A percentile compares a stretch with the other conserved stretches of the same genome.
phyloP scores from a whole-genome alignment of 2,113 vertebrate genomes.

The Neolamprologus longior region DNA sequence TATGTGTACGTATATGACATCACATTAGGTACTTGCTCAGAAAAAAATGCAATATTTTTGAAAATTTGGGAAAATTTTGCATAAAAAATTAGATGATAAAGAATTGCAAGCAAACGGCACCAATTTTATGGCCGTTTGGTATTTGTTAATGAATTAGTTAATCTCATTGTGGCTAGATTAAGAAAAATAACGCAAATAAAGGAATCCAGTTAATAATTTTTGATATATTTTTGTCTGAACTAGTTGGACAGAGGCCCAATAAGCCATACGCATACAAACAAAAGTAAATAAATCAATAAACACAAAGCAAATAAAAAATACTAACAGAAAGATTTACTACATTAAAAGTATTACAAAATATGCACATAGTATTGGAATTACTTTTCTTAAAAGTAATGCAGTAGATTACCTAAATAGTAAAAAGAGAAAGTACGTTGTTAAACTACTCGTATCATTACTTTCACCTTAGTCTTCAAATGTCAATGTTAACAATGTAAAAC shows the following conservation, averaged over 20 bases:
- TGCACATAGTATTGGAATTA: neutral
- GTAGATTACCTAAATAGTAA: neutral
- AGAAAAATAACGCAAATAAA: neutral
- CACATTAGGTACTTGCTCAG: neutral
- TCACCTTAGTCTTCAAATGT: neutral
- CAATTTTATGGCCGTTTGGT: neutral
- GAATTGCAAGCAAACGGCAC: neutral
- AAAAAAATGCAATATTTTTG: neutral
- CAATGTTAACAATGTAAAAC: neutral
- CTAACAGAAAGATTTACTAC: neutral
- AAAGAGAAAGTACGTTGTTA: accelerated
- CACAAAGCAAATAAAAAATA: neutral
- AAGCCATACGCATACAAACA: neutral
- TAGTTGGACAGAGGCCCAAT: neutral
- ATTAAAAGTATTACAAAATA: neutral
- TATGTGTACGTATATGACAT: neutral
- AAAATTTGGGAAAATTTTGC: neutral
- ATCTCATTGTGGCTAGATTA: neutral
- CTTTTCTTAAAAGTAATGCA: neutral
- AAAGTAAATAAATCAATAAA: neutral
- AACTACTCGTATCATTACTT: neutral
- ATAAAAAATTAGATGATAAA: neutral
- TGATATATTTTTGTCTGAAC: neutral
- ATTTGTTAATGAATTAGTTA: neutral
- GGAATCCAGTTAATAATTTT: neutral